phyloP scores from a whole-genome alignment of 2,113 vertebrate genomes.

The Dipodomys merriami region DNA sequence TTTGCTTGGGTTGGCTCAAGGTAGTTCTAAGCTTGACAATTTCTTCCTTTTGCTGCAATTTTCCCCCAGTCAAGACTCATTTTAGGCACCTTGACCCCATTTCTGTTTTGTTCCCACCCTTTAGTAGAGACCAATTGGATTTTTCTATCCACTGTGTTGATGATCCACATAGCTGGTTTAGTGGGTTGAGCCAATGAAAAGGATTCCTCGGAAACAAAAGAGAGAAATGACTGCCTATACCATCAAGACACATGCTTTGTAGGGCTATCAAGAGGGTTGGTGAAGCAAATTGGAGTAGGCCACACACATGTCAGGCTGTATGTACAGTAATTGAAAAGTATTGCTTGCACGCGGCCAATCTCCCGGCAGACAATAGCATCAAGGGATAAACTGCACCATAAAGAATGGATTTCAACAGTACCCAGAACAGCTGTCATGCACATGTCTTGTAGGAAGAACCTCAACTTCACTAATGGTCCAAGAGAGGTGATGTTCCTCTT shows the following conservation, averaged over 20 bases:
- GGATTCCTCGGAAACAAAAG: constrained; percentile 37
- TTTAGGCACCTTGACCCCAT: not conserved
- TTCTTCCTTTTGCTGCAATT: not conserved
- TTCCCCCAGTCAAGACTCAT: not conserved
- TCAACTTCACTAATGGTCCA: not conserved
- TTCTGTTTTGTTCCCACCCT: not conserved
- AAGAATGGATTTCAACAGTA: constrained; percentile 57
- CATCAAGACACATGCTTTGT: constrained; percentile 50
- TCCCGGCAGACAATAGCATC: constrained; percentile 47
- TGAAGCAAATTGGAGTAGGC: constrained; percentile 53
- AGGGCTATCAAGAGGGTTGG: constrained; percentile 36
- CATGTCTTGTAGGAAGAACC: not conserved
- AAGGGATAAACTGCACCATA: constrained; percentile 11
- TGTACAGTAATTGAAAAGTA: constrained; percentile 50
- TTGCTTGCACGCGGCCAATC: constrained; percentile 39
- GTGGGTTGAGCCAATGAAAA: not conserved
- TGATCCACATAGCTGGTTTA: not conserved
- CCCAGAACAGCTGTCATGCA: not conserved
- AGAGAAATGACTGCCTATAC: constrained; percentile 16
- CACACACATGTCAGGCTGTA: not conserved
- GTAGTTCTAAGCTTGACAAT: not conserved
- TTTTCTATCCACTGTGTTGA: not conserved
- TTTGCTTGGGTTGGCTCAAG: not conserved
- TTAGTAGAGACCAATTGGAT: not conserved
- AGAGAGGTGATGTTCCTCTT: not conserved